Conservation (phyloP, 1,140 invertebrate species). For the Cataglyphis hispanica region DNA sequence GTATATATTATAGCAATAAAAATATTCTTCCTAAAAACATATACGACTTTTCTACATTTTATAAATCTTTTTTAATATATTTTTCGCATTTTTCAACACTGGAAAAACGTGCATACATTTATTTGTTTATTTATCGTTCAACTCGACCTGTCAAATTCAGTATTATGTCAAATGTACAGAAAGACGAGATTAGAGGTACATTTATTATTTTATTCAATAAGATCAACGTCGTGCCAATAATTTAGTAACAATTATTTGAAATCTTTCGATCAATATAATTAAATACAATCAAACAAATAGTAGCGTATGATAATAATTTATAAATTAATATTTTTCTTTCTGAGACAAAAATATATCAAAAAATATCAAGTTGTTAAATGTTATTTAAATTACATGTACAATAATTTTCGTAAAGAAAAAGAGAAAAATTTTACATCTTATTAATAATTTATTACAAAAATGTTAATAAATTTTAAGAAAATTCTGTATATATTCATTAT, state of each 20-base stretch:
- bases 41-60: not conserved
- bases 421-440: not conserved
- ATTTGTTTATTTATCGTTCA: not conserved
- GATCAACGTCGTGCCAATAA: not conserved
- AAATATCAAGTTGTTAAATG: not conserved
- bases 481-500: not conserved
- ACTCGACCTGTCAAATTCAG: not conserved
- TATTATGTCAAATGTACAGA: not conserved
- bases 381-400: not conserved
- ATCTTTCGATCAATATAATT: not conserved
- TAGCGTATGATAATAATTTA: not conserved
- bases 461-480: not conserved
- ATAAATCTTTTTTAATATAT: not conserved
- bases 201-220: conserved; percentile 13
- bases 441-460: not conserved
- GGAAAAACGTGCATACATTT: not conserved
- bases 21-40: too few species aligned
- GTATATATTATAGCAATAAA: too few species aligned
- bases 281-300: not conserved
- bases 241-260: not conserved
- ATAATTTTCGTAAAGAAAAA: not conserved
- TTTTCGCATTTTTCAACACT: not conserved
- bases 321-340: not conserved
- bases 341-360: too few species aligned
- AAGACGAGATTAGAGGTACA: not conserved